Base-by-base conservation (phyloP, 1,140 invertebrate genomes). In the Zaprionus nigranus region DNA sequence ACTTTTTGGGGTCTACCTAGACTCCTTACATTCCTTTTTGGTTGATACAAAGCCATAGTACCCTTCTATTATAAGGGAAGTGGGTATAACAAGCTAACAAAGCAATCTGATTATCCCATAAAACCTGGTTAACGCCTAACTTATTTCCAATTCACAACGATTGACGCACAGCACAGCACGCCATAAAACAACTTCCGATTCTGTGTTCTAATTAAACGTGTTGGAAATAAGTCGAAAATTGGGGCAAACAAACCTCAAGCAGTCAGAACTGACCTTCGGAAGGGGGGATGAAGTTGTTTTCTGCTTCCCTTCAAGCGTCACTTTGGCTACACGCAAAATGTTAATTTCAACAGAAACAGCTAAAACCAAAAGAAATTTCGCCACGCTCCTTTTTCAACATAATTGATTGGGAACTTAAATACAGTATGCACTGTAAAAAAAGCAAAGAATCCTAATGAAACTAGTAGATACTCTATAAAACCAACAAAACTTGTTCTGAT, bases 181-280 rank as follows among this genome's bases (percentile, higher is more conserved):
- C 75, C 64, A 85, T 79, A 85, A 75, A 85, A 63, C 46, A 65
- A 82, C 67, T 85, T 86, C 67, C 82, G 78, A 69, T 85, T 81
- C 59, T 56, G 63, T 79, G 30, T 86, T 82, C 75, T 85, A 85
- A 85, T 85, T 86, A 86, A 82, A 67, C 61, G 62, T 57, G 68
- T 67, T 78, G 54, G 51, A 57, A 61, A 58, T 9, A 65, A 53
- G 58, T 51, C 75, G 59, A 63, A 75, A 70, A 67, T 30, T 53
- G 26, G 70, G 63, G 15, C 63, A 65, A 17, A 65, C 24, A 43
- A 26, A 20, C 15, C n/a, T 34, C 28, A 57, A 56, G n/a, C 17
- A 28, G 38, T 60, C 17, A 2, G 28, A 34, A 65, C 28, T 36
- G 77, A 71, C 78, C 77, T 75, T 79, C 46, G 63, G 26, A 15